These are phyloP conservation scores for Eciton burchellii DNA, from an alignment of 1,140 invertebrate species.

Conservation along the genomic window DNA sequence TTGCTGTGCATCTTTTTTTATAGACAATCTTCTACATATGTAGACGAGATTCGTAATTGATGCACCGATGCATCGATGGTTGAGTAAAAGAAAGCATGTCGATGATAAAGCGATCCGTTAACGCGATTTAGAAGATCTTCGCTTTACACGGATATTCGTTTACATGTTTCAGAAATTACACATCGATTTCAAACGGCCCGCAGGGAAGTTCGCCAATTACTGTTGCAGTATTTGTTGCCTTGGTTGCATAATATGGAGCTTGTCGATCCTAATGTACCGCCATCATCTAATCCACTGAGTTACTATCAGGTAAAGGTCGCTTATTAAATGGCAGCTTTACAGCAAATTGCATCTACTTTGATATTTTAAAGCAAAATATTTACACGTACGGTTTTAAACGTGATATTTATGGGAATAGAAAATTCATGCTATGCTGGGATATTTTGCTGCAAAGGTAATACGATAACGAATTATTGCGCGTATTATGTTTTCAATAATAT, in stretches of 20 bases:
- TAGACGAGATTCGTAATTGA: too few species aligned
- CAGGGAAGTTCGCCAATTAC: constrained; percentile 93
- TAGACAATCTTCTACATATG: too few species aligned
- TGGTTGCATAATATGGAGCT: constrained; percentile 99
- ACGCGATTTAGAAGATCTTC: not conserved
- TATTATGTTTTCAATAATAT: too few species aligned
- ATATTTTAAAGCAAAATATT: not conserved
- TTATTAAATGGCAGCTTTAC: not conserved
- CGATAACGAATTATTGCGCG: too few species aligned
- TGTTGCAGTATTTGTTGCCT: constrained; percentile 96
- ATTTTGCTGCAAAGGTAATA: too few species aligned
- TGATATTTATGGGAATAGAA: too few species aligned
- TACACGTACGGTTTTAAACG: too few species aligned
- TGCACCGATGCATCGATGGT: not conserved
- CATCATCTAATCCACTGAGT: constrained; percentile 90
- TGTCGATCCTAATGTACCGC: constrained; percentile 97
- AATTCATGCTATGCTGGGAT: too few species aligned
- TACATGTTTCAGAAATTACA: constrained; percentile 93
- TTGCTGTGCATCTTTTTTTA: too few species aligned
- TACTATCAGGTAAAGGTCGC: constrained; percentile 91
- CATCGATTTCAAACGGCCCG: constrained; percentile 98
- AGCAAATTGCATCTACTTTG: not conserved
- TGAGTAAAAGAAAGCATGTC: not conserved
- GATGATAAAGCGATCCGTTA: not conserved
- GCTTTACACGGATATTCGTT: not conserved